Conservation (phyloP, 2,113 vertebrate genomes). For the Megaceryle maxima region DNA sequence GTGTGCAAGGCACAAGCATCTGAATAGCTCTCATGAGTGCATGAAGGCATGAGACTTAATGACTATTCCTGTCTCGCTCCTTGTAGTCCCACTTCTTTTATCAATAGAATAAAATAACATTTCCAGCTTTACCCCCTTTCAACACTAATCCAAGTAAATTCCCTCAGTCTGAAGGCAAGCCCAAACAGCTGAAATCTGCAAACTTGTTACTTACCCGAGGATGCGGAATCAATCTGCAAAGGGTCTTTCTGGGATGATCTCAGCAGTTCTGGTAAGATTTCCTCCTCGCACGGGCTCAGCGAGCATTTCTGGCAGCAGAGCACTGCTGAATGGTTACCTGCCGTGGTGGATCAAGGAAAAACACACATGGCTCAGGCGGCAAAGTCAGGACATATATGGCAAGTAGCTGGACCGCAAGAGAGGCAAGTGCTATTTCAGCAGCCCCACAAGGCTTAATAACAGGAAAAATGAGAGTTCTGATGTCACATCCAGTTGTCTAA, state of each 20-base stretch:
- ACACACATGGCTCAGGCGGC: conserved; percentile 5
- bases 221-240: conserved; percentile 72
- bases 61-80: not conserved
- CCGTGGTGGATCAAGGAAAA: conserved; percentile 44
- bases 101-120: not conserved
- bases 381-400: not conserved
- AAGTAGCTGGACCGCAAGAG: not conserved
- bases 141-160: not conserved
- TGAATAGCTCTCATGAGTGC: not conserved
- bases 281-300: conserved; percentile 66
- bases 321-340: conserved; percentile 71
- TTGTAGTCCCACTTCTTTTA: not conserved
- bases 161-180: not conserved
- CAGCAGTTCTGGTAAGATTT: conserved; percentile 67
- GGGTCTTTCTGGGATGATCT: conserved; percentile 53
- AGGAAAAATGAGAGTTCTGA: not conserved
- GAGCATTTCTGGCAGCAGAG: conserved; percentile 76
- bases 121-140: not conserved
- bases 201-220: conserved; percentile 65
- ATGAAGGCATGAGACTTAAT: not conserved
- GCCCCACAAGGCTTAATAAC: not conserved
- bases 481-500: not conserved
- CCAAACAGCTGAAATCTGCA: not conserved
- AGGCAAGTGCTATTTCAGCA: not conserved
- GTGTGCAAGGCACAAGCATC: not conserved